Evolutionary conservation across 1,140 invertebrate genomes (phyloP), one percentile per base, ranked within the genome.

Genomic region (Drosophila nigrodunni): DNA sequence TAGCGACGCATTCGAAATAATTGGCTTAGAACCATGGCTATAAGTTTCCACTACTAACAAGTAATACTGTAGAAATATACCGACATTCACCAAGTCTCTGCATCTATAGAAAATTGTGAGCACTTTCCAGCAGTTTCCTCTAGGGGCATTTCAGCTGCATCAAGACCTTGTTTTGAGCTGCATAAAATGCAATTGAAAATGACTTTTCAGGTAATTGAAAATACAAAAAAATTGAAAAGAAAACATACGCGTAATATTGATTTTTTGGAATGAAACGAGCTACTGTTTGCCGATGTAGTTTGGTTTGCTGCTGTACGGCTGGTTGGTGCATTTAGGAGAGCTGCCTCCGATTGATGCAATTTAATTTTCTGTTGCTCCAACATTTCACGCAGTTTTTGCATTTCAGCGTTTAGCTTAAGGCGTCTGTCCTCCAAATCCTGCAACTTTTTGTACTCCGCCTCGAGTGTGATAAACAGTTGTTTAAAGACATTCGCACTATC

Each of bases 391-490:
- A 86, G 44, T 0, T 13, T 18, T n/a, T 25, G 43, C 52, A 86
- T 60, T 7, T 81, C 82, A 2, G 82, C 39, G 18, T 39, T 65
- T 0, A 87, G 60, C 2, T 41, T 46, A 0, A 50, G 1, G 10
- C 82, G 44, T 0, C 72, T 64, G 25, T 35, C 8, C 7, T 86
- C 78, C 50, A 86, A 7, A 0, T 61, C 41, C 30, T 7, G 61
- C 3, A 86, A 10, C 30, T 87, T 86, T 0, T n/a, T 44, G 1
- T 73, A 64, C 8, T 86, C 78, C 0, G 55, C 43, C 10, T 78
- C 82, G 13, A 86, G 44, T 1, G 55, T 78, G 3, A 47, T 64
- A 7, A 73, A 76, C 0, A 86, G 52, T 9, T 50, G 15, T 30
- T 47, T 66, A 35, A 73, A 70, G 0, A 78, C 39, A 4, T 43